A percentile compares a stretch with the other conserved stretches of the same genome.
Evolutionary conservation across 2,888 invertebrate genomes (phyloP).

Genomic region (Lamproptera curius): DNA sequence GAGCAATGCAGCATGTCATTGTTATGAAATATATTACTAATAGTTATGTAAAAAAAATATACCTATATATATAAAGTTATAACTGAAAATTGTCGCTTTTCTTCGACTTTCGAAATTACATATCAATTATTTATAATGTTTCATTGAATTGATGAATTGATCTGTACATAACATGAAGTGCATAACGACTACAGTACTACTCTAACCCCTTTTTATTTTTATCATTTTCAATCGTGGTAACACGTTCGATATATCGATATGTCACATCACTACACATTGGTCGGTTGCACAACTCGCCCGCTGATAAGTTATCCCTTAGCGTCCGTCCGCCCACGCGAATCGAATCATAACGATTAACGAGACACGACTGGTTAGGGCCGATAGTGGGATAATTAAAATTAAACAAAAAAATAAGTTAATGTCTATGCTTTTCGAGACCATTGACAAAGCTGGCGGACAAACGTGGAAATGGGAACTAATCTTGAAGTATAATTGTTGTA

Average conservation of each 20-base stretch:
- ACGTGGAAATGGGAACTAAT: too few relatives aligned
- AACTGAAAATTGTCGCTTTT: neutral
- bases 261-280: neutral
- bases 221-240: too few relatives aligned
- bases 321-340: conserved; percentile 49
- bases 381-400: too few relatives aligned
- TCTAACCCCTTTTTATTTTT: too few relatives aligned
- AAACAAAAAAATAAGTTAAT: too few relatives aligned
- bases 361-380: conserved; percentile 12
- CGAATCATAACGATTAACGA: conserved; percentile 32
- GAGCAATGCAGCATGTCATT: neutral
- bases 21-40: neutral
- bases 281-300: conserved; percentile 19
- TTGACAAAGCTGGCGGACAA: too few relatives aligned
- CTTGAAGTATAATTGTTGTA: too few relatives aligned
- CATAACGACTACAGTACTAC: neutral
- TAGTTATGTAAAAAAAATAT: neutral
- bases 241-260: neutral
- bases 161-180: too few relatives aligned
- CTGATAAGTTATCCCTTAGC: conserved; percentile 28
- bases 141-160: too few relatives aligned
- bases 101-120: too few relatives aligned
- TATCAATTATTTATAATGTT: too few relatives aligned
- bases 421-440: too few relatives aligned
- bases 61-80: neutral